These are phyloP conservation scores for Trichogramma pretiosum DNA, from an alignment of 1,140 invertebrate genomes.

Conservation along the genomic window DNA sequence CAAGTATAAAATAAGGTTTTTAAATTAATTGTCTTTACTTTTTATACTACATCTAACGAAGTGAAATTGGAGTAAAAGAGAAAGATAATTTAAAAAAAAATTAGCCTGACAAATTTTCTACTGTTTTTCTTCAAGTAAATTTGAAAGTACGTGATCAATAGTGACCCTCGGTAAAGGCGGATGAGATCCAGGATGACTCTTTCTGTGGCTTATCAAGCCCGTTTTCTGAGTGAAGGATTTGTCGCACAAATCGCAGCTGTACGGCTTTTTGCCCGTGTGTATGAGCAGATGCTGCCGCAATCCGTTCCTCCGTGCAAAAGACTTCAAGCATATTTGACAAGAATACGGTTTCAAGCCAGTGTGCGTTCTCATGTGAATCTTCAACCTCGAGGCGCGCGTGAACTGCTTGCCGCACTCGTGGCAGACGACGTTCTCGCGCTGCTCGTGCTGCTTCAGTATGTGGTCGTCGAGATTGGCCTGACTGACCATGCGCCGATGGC, in stretches of 20 bases:
- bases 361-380: constrained; percentile 55
- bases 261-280: constrained; percentile 76
- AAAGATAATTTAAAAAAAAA: not conserved
- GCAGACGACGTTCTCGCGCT: constrained; percentile 43
- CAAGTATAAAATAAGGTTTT: too few species aligned
- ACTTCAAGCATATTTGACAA: constrained; percentile 55
- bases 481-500: constrained; percentile 41
- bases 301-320: constrained; percentile 40
- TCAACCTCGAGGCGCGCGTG: constrained; percentile 49
- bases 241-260: constrained; percentile 72
- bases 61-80: too few species aligned
- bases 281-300: constrained; percentile 61
- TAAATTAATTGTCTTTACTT: too few species aligned
- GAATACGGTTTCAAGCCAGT: constrained; percentile 51
- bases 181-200: constrained; percentile 47
- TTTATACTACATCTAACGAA: too few species aligned
- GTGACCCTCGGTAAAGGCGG: constrained; percentile 38
- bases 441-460: constrained; percentile 42
- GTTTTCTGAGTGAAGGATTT: constrained; percentile 62
- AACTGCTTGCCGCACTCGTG: constrained; percentile 52
- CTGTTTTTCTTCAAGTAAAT: too few species aligned
- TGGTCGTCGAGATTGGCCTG: constrained; percentile 44
- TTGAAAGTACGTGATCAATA: constrained; percentile 40
- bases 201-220: constrained; percentile 56
- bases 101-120: not conserved